Evolutionary conservation across 1,140 invertebrate genomes (phyloP), one percentile per base, ranked within the genome.

Genomic region (Philotrypesis tridentata): DNA sequence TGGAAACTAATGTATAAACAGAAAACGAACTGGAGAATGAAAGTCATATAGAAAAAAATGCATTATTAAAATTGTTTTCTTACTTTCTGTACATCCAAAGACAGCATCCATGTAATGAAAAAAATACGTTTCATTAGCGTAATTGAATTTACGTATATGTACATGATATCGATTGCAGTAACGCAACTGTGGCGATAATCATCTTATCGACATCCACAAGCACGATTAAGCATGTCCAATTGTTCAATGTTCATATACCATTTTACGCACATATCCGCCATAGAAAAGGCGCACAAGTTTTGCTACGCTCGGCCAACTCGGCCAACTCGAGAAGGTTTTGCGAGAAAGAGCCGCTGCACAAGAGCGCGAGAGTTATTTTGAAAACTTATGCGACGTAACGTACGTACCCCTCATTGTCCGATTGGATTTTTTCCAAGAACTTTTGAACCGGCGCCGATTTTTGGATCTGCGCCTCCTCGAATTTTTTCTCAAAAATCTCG

Each of bases 361-460:
- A 75, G 82, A 81, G 48, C n/a, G 43, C 9, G 9, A 29, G 40
- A 55, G 55, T 40, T 60, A 68, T 67, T 40, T 80, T n/a, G n/a
- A n/a, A n/a, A n/a, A n/a, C n/a, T 37, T 82, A 27, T 21, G 6
- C 25, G n/a, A 9, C 17, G 21, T 55, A n/a, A 17, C 27, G 33
- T 80, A 79, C 93, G 92, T 91, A 97, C 96, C 97, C 97, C 92
- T 97, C 94, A 89, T 96, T 96, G 86, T 98, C 97, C 71, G 95
- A 96, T 60, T 97, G 98, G 88, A 98, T 96, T 89, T 97, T 96
- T 87, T 97, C 94, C 77, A 99, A 94, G 94, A 99, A 99, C 84
- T 96, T 95, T 90, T 97, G 94, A 3, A 97, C 95, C 83, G 95
- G 94, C 67, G 94, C 96, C 84, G 94, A 95, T 86, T 95, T 94